Base-by-base conservation (phyloP, 2,113 vertebrate genomes). In the Thamnaconus septentrionalis region DNA sequence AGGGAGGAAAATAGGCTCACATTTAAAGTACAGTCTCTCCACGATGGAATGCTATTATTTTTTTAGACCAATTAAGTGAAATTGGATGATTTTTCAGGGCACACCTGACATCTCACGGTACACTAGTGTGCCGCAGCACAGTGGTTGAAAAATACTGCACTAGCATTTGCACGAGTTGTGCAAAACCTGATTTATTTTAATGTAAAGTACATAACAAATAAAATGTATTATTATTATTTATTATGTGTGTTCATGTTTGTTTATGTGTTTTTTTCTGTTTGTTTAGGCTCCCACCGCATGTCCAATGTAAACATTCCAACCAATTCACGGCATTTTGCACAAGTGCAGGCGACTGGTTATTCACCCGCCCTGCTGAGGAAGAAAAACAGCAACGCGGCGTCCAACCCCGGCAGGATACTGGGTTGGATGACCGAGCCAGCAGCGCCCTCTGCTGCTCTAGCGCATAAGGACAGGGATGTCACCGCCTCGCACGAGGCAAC, bases 401-500 rank as follows among this genome's bases (percentile, higher is more conserved):
- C 83, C 7, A 90, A 68, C 56, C 53, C 80, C 31, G 66, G 65
- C 43, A 73, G 84, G 66, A 61, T 62, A 1, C 75, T 79, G 47
- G 81, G 80, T 51, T 87, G 88, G 87, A 84, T 87, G 69, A 87
- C 77, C 82, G 89, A 91, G 39, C 56, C 81, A 58, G 62, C 77
- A 83, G 71, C 67, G 31, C 87, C 89, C 84, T 85, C 91, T 91
- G 82, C 81, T 73, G 94, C 87, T 76, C 88, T 80, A 45, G 85
- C 88, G 0, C 45, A 93, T 66, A 90, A 93, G 82, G 93, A 95
- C 66, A 94, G 79, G 66, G 93, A 96, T 0, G 73, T 62, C n/a
- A 56, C 73, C 4, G 8, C 56, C 41, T 91, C 79, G 78, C 91
- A 89, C 1, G 94, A 95, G 54, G 62, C 85, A n/a, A 58, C 80